Evolutionary conservation across 2,797 vertebrate genomes (phyloP).

Genomic region (Rhinophrynus dorsalis): DNA sequence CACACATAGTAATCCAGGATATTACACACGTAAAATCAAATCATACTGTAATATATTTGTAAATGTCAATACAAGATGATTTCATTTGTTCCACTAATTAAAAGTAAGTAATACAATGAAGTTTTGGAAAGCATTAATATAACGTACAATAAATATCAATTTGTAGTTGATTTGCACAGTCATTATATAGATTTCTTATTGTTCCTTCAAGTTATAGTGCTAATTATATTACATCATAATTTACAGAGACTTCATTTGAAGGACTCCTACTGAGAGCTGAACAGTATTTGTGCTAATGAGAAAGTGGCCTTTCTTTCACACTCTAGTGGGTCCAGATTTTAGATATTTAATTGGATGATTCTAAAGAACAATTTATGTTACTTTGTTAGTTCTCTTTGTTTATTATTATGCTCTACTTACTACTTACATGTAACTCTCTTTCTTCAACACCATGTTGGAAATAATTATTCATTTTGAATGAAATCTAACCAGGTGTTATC

Average conservation of each 20-base stretch:
- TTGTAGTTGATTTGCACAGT: not conserved
- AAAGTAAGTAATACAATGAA: not conserved
- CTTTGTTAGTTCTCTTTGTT: not conserved
- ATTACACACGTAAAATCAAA: too few species aligned
- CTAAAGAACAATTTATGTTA: not conserved
- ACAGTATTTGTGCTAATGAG: not conserved
- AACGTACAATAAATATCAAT: not conserved
- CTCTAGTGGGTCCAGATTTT: not conserved
- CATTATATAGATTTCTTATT: not conserved
- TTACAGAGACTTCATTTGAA: not conserved
- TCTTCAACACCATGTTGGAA: too few species aligned
- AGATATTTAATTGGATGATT: not conserved
- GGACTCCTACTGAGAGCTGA: not conserved
- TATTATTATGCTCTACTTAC: not conserved
- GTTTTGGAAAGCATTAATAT: not conserved
- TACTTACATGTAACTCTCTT: too few species aligned
- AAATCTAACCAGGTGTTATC: too few species aligned
- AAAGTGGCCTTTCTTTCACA: slow-evolving; percentile 1
- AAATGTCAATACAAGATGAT: too few species aligned
- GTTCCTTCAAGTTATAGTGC: not conserved
- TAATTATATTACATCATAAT: not conserved
- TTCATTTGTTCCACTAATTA: too few species aligned
- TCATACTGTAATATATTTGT: too few species aligned
- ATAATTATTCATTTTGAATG: too few species aligned
- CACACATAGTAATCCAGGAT: too few species aligned